Percentiles rank a stretch among this genome's conserved stretches.
phyloP scores from a whole-genome alignment of 2,888 invertebrate genomes.

The Cataglyphis cursor region DNA sequence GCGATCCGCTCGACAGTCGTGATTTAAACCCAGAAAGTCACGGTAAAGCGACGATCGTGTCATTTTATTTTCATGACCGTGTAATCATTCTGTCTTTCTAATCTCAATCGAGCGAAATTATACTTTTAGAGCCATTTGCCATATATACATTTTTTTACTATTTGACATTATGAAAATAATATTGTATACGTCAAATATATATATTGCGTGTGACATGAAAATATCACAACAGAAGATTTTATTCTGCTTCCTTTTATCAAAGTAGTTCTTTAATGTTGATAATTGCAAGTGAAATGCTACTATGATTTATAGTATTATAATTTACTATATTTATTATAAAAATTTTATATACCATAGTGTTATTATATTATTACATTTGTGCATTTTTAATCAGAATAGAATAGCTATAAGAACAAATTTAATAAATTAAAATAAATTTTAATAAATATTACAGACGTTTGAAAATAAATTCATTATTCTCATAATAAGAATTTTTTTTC shows the following conservation, averaged over 20 bases:
- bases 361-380: not conserved
- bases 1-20: slow-evolving; percentile 20
- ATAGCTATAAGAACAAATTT: not conserved
- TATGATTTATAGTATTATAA: not conserved
- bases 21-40: slow-evolving; percentile 34
- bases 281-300: not conserved
- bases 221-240: not conserved
- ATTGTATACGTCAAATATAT: not conserved
- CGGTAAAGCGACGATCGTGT: slow-evolving; percentile 16
- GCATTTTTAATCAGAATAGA: not conserved
- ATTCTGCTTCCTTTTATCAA: not conserved
- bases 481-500: not conserved
- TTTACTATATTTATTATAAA: not conserved
- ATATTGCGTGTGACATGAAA: not conserved
- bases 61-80: slow-evolving; percentile 25
- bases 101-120: slow-evolving; percentile 25
- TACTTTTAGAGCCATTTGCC: not conserved
- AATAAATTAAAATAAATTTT: not conserved
- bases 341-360: not conserved
- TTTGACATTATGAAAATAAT: not conserved
- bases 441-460: not conserved
- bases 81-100: not conserved
- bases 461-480: not conserved
- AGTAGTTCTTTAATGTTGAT: not conserved
- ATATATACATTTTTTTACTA: not conserved